These are phyloP conservation scores for Alsophila aescularia DNA, from an alignment of 2,888 invertebrate genomes.

Conservation along the genomic window DNA sequence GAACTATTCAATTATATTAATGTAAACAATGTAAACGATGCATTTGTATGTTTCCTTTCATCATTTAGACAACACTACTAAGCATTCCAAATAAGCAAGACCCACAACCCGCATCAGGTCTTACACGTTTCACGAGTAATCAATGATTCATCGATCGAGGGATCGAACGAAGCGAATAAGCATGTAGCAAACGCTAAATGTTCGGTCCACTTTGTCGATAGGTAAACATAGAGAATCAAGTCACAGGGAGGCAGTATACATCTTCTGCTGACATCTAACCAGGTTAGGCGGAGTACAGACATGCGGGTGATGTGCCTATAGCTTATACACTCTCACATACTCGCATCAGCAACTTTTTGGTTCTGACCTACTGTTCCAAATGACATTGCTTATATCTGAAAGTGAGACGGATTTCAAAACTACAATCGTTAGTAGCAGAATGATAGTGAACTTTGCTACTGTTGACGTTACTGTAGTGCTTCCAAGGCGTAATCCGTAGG, in stretches of 20 bases:
- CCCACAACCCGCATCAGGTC: slow-evolving; percentile 17
- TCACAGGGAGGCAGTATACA: slow-evolving; percentile 10
- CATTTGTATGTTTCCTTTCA: slow-evolving; percentile 1
- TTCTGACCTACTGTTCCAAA: neutral
- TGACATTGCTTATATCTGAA: neutral
- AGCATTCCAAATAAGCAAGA: slow-evolving; percentile 8
- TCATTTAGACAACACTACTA: neutral
- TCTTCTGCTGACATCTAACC: neutral
- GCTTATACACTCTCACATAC: neutral
- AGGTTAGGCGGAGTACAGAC: neutral
- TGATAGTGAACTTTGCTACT: slow-evolving; percentile 12
- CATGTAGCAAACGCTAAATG: slow-evolving; percentile 66
- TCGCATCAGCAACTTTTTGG: neutral
- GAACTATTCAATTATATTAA: slow-evolving; percentile 1
- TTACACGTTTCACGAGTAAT: slow-evolving; percentile 45
- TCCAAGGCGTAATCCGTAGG: slow-evolving; percentile 77
- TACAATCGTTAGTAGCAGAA: too few relatives aligned
- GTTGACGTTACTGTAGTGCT: slow-evolving; percentile 27
- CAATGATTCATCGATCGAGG: slow-evolving; percentile 70
- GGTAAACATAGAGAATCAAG: slow-evolving; percentile 50
- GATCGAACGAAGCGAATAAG: slow-evolving; percentile 72
- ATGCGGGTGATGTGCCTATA: neutral
- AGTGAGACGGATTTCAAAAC: too few relatives aligned
- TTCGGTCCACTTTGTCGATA: slow-evolving; percentile 68
- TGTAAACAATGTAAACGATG: neutral